Evolutionary conservation across 2,113 vertebrate species (phyloP), one percentile per base, ranked within the genome.

Genomic region (Myrmophylax atrothorax): DNA sequence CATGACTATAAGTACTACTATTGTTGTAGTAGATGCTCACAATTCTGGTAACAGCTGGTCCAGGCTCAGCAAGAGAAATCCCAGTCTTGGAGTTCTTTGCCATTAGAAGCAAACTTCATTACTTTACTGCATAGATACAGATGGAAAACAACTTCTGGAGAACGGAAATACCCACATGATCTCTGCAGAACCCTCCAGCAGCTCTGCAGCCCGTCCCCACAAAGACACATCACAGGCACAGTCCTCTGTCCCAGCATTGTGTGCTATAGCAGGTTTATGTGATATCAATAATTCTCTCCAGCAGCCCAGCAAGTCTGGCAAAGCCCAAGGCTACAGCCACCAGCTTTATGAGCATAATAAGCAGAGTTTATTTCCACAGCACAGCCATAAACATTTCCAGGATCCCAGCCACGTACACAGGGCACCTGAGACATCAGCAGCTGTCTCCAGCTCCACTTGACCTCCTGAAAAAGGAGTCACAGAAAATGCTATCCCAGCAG

Each of bases 311-410:
- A 75, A 68, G 76, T 6, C 79, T 94, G 55, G 73, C 79, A 78
- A 81, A 94, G 91, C 93, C 79, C 87, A 96, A 90, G 92, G 93
- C 95, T 87, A 72, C 19, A 96, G 81, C 55, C 67, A 84, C 62
- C 3, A 3, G 15, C 40, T 93, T 94, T 86, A 89, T 10, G 90
- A 83, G 56, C 56, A 69, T 38, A 94, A 94, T 97, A 93, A 94
- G 59, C 80, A 64, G 58, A 84, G 67, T 96, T 96, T 93, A 94
- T 96, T 97, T 94, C 93, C 93, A 84, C 68, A 87, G 18, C 83
- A 92, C 35, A 63, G 82, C 94, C 49, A 77, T 84, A 89, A 93
- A 90, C 52, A n/a, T 89, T 94, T 83, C 90, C 73, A 96, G 76
- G 59, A 87, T 95, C 94, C 87, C 93, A 93, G 84, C 73, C 91